phyloP scores from a whole-genome alignment of 2,797 vertebrate genomes.

The Eidolon dupreanum region DNA sequence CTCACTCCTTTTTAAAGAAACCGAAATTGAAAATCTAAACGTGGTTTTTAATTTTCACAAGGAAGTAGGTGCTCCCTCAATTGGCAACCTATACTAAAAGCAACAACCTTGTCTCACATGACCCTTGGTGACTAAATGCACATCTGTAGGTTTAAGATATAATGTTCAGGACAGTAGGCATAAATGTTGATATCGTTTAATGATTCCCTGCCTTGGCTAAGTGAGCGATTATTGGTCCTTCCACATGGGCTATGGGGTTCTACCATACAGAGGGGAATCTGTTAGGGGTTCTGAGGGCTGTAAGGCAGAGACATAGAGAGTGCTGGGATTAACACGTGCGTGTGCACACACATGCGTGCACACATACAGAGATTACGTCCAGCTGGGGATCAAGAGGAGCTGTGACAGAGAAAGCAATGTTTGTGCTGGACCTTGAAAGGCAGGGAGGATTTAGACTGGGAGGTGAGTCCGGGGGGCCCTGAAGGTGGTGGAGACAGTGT shows the following conservation, averaged over 20 bases:
- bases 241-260: not conserved
- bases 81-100: not conserved
- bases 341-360: not conserved
- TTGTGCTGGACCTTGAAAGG: not conserved
- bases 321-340: not conserved
- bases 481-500: not conserved
- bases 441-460: not conserved
- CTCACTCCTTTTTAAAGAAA: constrained; percentile 33
- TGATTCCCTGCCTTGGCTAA: constrained; percentile 35
- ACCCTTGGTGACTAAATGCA: not conserved
- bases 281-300: not conserved
- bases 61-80: not conserved
- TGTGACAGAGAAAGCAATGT: not conserved
- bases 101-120: not conserved
- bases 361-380: not conserved
- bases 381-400: not conserved
- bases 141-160: not conserved
- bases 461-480: not conserved
- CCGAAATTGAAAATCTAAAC: constrained; percentile 41
- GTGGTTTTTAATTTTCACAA: not conserved
- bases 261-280: not conserved
- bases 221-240: not conserved
- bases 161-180: constrained; percentile 22
- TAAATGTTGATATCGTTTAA: not conserved
- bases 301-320: not conserved